Percentiles rank a stretch among this genome's conserved stretches.
These are phyloP conservation scores for Penaeus indicus DNA, from an alignment of 1,140 invertebrate species.

Conservation along the genomic window DNA sequence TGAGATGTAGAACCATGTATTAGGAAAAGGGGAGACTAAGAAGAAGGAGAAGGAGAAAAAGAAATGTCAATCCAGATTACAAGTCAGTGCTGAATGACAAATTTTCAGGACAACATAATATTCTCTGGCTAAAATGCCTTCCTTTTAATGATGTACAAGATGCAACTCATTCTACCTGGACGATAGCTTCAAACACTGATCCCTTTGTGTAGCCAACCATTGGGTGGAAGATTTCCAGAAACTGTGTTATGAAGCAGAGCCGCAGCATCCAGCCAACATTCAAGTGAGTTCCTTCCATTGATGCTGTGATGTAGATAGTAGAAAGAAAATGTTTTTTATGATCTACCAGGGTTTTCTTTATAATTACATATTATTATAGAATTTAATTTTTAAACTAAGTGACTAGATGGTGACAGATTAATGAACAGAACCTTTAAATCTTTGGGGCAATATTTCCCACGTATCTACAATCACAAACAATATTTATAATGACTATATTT, in stretches of 20 bases:
- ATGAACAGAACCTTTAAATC: too few species aligned
- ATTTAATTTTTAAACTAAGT: too few species aligned
- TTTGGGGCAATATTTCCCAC: too few species aligned
- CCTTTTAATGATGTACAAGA: neutral
- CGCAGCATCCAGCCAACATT: conserved; percentile 84
- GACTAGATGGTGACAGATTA: too few species aligned
- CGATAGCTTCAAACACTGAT: conserved; percentile 73
- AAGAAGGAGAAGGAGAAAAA: neutral
- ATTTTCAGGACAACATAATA: too few species aligned
- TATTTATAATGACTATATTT: neutral
- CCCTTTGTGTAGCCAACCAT: conserved; percentile 88
- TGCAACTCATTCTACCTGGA: conserved; percentile 72
- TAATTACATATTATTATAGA: too few species aligned
- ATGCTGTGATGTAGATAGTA: conserved; percentile 73
- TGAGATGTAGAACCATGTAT: conserved; percentile 72
- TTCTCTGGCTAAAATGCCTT: neutral
- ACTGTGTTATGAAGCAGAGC: conserved; percentile 83
- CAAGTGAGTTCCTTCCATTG: conserved; percentile 81
- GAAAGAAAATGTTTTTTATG: neutral
- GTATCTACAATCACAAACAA: neutral
- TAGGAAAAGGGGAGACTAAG: neutral
- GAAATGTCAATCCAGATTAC: too few species aligned
- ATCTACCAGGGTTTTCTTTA: too few species aligned
- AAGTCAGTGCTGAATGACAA: too few species aligned
- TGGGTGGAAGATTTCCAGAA: conserved; percentile 91